Evolutionary conservation across 2,888 invertebrate species (phyloP).

Genomic region (Clitarchus hookeri): DNA sequence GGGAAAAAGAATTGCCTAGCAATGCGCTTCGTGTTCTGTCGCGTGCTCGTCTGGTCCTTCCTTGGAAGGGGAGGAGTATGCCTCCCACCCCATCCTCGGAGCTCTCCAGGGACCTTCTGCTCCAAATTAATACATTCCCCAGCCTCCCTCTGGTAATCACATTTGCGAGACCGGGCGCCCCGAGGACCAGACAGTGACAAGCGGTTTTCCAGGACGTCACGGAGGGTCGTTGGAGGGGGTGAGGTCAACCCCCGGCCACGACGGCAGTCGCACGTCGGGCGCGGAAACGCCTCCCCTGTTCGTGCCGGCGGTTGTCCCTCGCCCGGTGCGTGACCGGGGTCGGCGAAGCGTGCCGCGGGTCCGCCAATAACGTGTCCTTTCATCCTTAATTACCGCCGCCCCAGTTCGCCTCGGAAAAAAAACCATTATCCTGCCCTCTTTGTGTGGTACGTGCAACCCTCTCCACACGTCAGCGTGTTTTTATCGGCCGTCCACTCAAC

Average conservation of each 20-base stretch:
- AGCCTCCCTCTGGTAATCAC: neutral
- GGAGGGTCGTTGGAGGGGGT: neutral
- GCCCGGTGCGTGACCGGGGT: no score
- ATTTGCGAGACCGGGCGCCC: neutral
- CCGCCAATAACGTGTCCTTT: neutral
- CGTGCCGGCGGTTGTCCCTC: no score
- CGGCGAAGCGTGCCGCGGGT: neutral
- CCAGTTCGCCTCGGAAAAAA: neutral
- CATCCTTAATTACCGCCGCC: neutral
- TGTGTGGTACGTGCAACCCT: no score
- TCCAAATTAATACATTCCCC: constrained; percentile 2
- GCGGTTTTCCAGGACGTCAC: neutral
- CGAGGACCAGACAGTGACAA: neutral
- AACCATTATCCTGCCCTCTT: neutral
- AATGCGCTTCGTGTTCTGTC: neutral
- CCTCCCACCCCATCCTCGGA: neutral
- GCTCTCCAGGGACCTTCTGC: neutral
- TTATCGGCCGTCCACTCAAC: no score
- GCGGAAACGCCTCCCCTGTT: no score
- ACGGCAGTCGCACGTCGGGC: no score
- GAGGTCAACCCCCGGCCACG: no score
- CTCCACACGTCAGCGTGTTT: no score
- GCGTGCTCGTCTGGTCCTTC: neutral
- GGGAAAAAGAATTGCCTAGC: no score
- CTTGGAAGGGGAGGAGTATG: neutral